Conservation (phyloP, 2,113 vertebrate species). For the Gavialis gangeticus region DNA sequence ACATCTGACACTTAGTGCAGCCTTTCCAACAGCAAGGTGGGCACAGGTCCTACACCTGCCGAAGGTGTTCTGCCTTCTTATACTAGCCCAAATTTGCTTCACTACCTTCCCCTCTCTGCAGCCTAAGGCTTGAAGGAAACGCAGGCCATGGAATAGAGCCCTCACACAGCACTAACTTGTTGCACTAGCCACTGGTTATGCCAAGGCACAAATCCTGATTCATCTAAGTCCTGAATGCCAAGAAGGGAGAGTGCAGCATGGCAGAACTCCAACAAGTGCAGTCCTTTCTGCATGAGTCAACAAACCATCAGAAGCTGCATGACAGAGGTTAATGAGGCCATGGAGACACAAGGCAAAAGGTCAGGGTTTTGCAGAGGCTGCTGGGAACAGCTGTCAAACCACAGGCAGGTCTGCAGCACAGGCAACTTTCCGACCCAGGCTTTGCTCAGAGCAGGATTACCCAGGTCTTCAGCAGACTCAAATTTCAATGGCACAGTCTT, state of each 20-base stretch:
- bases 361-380: neutral
- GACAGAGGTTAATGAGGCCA: constrained; percentile 63
- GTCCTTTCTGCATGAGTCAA: neutral
- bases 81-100: neutral
- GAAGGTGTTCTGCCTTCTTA: accelerated
- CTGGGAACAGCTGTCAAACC: constrained; percentile 22
- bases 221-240: neutral
- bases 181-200: neutral
- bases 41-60: neutral
- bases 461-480: neutral
- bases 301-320: constrained; percentile 28
- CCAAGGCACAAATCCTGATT: neutral
- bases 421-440: neutral
- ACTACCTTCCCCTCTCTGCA: neutral
- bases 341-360: neutral
- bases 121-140: neutral
- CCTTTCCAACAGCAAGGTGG: neutral
- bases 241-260: neutral
- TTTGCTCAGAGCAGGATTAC: neutral
- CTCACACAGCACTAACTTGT: neutral
- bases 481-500: constrained; percentile 19
- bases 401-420: neutral
- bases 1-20: neutral
- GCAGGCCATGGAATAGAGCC: neutral
- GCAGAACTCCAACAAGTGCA: neutral